Conservation (phyloP, 2,113 vertebrate species). For the Paradoxurus hermaphroditus region DNA sequence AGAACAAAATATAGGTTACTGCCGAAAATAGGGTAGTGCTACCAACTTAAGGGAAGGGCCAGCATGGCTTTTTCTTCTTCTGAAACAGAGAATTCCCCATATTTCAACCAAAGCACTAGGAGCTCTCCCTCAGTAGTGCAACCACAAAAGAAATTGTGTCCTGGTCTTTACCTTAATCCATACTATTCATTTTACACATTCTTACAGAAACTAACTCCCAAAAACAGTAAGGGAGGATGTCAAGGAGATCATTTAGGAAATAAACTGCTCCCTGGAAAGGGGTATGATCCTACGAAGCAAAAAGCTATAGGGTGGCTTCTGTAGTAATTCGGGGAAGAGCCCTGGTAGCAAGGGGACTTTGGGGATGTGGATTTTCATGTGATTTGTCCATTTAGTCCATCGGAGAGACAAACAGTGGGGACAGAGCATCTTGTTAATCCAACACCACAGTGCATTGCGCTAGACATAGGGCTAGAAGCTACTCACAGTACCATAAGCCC, state of each 20-base stretch:
- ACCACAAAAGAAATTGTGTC: not conserved
- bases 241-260: not conserved
- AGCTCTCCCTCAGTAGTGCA: too few species aligned
- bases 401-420: not conserved
- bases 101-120: not conserved
- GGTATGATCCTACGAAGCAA: not conserved
- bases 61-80: not conserved
- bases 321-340: not conserved
- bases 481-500: not conserved
- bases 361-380: not conserved
- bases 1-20: not conserved
- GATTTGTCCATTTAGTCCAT: not conserved
- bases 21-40: not conserved
- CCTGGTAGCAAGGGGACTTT: not conserved
- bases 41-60: too few species aligned
- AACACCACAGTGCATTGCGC: not conserved
- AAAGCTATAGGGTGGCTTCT: not conserved
- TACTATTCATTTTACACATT: not conserved
- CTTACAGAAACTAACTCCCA: not conserved
- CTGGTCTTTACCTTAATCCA: not conserved
- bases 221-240: not conserved
- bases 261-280: not conserved
- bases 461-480: not conserved
- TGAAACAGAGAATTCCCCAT: not conserved
- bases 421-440: not conserved